Evolutionary conservation across 1,140 invertebrate genomes (phyloP), one percentile per base, ranked within the genome.

Genomic region (Macrocentrus cingulum): DNA sequence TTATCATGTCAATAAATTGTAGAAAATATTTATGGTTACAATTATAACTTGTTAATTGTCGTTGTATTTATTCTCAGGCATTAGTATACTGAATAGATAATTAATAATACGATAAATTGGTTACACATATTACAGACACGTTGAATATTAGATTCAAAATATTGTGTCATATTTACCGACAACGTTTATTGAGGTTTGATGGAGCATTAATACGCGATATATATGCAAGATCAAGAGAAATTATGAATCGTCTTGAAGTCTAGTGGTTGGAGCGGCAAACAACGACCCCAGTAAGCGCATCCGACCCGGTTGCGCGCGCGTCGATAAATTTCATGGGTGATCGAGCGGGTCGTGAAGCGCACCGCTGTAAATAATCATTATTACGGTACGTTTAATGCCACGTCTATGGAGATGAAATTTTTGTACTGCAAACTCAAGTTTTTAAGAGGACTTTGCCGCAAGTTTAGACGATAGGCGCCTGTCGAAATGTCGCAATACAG

Each of bases 331-430:
- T 58, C 48, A 51, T 50, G 48, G 50, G 48, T 52, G 56, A 58
- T 58, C 48, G 50, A 58, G 56, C 56, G 48, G 15, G 52, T 25
- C 54, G 23, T 8, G 16, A 48, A 56, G 54, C 46, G 46, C 54
- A 15, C 44, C 54, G 46, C 34, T 49, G 46, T 56, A 56, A 56
- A 56, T 56, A 56, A 56, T 56, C 42, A 48, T 56, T 56, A 56
- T 56, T 56, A 56, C 54, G 54, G 54, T 56, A 56, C 44, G 54
- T 56, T 56, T 56, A 48, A 56, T 56, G 36, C 54, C 36, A 16
- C 46, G 32, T 48, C 32, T 25, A 16, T 25, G 25, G 25, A 29
- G 25, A 49, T 49, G 46, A 49, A 13, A 49, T 49, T 49, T 49
- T 49, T 49, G 15, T 23, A 11, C 20, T 15, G 46, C 46, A 49